These are phyloP conservation scores for Crambe crambe DNA, from an alignment of 37 sponge, comb jelly and placozoan species.

Conservation along the genomic window DNA sequence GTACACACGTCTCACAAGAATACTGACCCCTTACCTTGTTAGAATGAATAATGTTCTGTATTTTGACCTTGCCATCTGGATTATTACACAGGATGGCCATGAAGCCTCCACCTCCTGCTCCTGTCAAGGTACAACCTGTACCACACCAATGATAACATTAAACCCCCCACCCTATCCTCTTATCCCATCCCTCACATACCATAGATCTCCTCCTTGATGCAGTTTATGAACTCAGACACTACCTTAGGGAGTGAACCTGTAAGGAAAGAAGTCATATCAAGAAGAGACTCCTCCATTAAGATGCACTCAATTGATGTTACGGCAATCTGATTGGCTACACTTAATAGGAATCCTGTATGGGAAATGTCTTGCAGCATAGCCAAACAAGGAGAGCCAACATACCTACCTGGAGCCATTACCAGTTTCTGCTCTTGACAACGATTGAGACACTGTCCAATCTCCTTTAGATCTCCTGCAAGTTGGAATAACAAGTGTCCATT, in stretches of 20 bases:
- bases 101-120: slow-evolving; percentile 90
- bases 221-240: slow-evolving; percentile 4
- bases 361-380: neutral
- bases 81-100: slow-evolving; percentile 50
- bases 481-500: neutral
- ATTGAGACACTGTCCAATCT: slow-evolving; percentile 58
- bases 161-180: neutral
- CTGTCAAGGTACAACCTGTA: slow-evolving; percentile 68
- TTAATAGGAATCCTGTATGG: too few species aligned
- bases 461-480: slow-evolving; percentile 63
- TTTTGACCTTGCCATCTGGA: slow-evolving; percentile 20
- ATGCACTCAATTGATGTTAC: too few species aligned
- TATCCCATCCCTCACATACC: slow-evolving; percentile 6
- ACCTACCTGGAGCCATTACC: slow-evolving; percentile 82
- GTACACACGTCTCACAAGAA: neutral
- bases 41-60: slow-evolving; percentile 40
- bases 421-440: slow-evolving; percentile 62
- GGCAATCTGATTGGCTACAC: too few species aligned
- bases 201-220: slow-evolving; percentile 13
- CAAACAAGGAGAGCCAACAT: neutral
- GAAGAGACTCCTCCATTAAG: too few species aligned
- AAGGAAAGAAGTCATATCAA: too few species aligned
- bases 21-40: slow-evolving; percentile 26
- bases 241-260: slow-evolving; percentile 40
- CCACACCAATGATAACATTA: neutral